phyloP scores from a whole-genome alignment of 1,140 invertebrate species.

The Macrotrachela quadricornifera region DNA sequence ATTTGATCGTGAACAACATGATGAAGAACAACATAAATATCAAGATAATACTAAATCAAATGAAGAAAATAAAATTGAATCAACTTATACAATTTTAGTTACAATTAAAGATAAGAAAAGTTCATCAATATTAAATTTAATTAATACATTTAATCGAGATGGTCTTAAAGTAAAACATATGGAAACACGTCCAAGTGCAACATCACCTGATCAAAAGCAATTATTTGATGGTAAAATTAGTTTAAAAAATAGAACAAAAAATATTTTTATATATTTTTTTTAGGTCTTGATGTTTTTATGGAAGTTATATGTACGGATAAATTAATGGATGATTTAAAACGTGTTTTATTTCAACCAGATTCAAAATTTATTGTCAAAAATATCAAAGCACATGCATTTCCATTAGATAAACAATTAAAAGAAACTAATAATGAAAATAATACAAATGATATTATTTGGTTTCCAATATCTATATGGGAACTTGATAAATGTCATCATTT shows the following conservation, averaged over 20 bases:
- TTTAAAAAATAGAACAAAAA: too few relatives aligned
- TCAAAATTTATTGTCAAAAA: background rate
- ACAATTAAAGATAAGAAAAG: background rate
- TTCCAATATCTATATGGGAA: constrained; percentile 80
- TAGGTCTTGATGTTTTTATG: constrained; percentile 1
- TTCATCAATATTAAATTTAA: background rate
- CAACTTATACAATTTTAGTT: background rate
- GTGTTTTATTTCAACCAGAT: background rate
- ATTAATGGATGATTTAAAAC: background rate
- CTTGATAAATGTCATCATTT: constrained; percentile 90
- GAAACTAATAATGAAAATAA: too few relatives aligned
- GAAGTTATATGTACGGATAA: background rate
- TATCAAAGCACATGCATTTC: background rate
- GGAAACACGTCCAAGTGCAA: too few relatives aligned
- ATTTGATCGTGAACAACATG: constrained; percentile 42
- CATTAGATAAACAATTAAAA: too few relatives aligned
- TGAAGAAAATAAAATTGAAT: background rate
- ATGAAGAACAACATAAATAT: background rate
- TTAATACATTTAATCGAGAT: background rate
- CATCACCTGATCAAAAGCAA: too few relatives aligned
- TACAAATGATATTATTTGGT: constrained; percentile 44
- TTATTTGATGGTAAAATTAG: too few relatives aligned
- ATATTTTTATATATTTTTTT: too few relatives aligned
- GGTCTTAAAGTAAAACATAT: background rate
- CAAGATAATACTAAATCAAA: background rate